phyloP scores from a whole-genome alignment of 2,888 invertebrate genomes.

The Drosophila yooni region DNA sequence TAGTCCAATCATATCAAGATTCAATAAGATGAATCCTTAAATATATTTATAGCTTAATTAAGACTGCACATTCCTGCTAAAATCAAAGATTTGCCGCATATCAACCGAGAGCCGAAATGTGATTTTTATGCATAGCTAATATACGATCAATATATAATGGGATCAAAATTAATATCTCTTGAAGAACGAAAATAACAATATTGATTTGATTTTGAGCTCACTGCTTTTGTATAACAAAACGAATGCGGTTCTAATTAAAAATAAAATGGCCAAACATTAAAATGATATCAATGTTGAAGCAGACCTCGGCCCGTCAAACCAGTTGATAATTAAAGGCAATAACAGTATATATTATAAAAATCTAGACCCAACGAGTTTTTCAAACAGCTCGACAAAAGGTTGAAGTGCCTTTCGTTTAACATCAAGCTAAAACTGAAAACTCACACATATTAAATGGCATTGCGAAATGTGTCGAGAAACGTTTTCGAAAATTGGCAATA shows the following conservation, averaged over 20 bases:
- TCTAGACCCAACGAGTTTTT: constrained; percentile 57
- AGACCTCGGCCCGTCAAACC: constrained; percentile 70
- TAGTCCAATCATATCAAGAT: not conserved
- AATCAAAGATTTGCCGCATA: not conserved
- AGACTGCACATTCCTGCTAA: not conserved
- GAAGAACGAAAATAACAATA: not conserved
- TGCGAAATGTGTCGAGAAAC: not conserved
- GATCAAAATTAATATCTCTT: not conserved
- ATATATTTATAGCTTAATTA: not conserved
- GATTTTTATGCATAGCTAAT: not conserved
- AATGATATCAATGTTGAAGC: constrained; percentile 45
- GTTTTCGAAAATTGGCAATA: constrained; percentile 15
- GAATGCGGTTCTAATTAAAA: constrained; percentile 31
- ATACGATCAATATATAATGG: not conserved
- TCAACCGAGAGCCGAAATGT: not conserved
- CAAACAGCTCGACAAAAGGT: constrained; percentile 24
- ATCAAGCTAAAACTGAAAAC: not conserved
- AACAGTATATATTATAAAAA: constrained; percentile 47
- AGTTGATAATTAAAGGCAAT: constrained; percentile 68
- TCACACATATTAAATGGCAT: constrained; percentile 2
- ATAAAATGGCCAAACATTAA: constrained; percentile 53
- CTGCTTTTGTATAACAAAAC: not conserved
- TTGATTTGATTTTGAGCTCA: not conserved
- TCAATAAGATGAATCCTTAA: not conserved
- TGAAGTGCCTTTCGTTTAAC: constrained; percentile 8